Evolutionary conservation across 2,888 invertebrate species (phyloP).

Genomic region (Euclidia mi): DNA sequence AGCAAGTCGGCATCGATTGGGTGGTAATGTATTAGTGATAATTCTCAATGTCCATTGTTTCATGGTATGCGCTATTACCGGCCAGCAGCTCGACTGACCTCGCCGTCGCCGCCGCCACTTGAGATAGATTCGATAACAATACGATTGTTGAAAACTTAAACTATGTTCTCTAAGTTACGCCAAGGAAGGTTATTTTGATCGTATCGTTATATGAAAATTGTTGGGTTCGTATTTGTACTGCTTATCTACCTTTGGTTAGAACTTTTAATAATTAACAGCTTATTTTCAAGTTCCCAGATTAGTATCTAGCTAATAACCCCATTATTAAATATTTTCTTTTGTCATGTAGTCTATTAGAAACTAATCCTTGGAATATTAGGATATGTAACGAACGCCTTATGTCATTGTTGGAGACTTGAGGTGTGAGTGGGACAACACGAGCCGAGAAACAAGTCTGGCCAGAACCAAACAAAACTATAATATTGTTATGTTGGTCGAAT

Average conservation of each 20-base stretch:
- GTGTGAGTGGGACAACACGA: conserved; percentile 4
- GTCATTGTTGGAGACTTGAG: background rate
- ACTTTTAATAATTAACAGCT: conserved; percentile 54
- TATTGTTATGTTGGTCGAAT: conserved; percentile 31
- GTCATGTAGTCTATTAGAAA: conserved; percentile 31
- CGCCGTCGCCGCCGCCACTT: conserved; percentile 48
- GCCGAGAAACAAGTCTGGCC: conserved; percentile 13
- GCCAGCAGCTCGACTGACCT: conserved; percentile 36
- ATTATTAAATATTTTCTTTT: conserved; percentile 53
- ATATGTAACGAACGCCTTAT: background rate
- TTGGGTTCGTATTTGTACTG: conserved; percentile 63
- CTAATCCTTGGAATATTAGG: conserved; percentile 13
- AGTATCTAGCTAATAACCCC: conserved; percentile 52
- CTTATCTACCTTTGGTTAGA: conserved; percentile 58
- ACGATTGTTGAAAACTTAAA: conserved; percentile 80
- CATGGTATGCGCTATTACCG: conserved; percentile 45
- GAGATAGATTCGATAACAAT: conserved; percentile 73
- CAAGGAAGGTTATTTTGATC: conserved; percentile 71
- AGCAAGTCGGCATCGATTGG: conserved; percentile 18
- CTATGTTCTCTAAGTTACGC: conserved; percentile 68
- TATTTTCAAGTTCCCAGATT: conserved; percentile 59
- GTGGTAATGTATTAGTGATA: conserved; percentile 59
- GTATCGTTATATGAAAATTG: conserved; percentile 69
- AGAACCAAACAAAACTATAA: conserved; percentile 38
- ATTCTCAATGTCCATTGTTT: conserved; percentile 64